Evolutionary conservation across 2,113 vertebrate species (phyloP).

Genomic region (Dipodomys ordii): DNA sequence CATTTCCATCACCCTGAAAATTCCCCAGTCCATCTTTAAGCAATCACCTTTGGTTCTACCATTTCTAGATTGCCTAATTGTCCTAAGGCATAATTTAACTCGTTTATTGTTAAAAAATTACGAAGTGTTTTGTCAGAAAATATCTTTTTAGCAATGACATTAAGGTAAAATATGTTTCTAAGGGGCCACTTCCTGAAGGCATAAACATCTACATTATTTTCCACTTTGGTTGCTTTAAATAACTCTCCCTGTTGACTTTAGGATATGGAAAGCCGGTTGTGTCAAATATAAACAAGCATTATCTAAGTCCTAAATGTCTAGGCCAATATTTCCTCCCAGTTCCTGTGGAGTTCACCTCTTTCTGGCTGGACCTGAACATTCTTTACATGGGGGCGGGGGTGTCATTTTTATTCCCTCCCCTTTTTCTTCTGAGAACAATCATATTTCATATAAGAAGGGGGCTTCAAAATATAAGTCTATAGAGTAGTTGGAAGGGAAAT

Average conservation of each 20-base stretch:
- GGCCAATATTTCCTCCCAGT: not conserved
- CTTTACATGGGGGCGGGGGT: not conserved
- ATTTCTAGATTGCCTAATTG: constrained; percentile 53
- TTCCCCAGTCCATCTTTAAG: not conserved
- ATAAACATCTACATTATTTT: constrained; percentile 54
- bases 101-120: not conserved
- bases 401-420: not conserved
- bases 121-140: too few species aligned
- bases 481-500: constrained; percentile 30
- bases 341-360: constrained; percentile 48
- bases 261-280: constrained; percentile 26
- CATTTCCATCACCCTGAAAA: constrained; percentile 43
- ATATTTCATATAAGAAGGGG: constrained; percentile 13
- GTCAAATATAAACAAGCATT: constrained; percentile 40
- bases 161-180: not conserved
- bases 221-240: constrained; percentile 44
- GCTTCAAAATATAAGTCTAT: constrained; percentile 45
- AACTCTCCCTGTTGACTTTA: constrained; percentile 38
- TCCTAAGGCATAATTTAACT: constrained; percentile 31
- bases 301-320: constrained; percentile 23
- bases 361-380: not conserved
- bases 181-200: constrained; percentile 13
- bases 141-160: too few species aligned
- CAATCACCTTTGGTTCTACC: constrained; percentile 14
- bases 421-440: constrained; percentile 4